Base-by-base conservation (phyloP, 2,113 vertebrate genomes). In the Tetrax tetrax region DNA sequence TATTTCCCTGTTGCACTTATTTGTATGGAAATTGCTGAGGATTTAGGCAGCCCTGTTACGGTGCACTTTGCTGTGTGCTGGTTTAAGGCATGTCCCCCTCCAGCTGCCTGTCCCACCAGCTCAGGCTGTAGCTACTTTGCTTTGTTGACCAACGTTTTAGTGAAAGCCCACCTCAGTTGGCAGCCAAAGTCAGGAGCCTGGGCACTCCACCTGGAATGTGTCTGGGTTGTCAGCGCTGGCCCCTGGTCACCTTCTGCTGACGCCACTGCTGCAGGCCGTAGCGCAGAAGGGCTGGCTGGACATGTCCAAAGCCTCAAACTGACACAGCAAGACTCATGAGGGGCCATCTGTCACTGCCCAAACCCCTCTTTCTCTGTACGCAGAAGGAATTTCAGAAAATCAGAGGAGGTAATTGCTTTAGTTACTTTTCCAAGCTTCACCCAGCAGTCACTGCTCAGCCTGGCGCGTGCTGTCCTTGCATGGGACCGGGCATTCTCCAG, bases 271-370 rank as follows among this genome's bases (percentile, higher is more conserved):
- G 60, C 47, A 41, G 83, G 64, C 81, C 1, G 0, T 31, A 31
- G 61, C 70, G 20, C 95, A 91, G 90, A 93, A 21, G 2, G 83
- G 47, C 69, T 31, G 77, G 21, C 74, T 79, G 92, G 53, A 10
- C 90, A 60, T 2, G 6, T 68, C 70, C 88, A 72, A 4, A 60
- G 53, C 16, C 83, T 93, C 35, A 2, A 53, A 48, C 45, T 2
- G 3, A 8, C 61, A 0, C 96, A 75, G 94, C 43, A 3, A 38
- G 90, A 17, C 86, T 83, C 59, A 10, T 4, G 2, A 79, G 93
- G 86, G 91, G 71, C 94, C 95, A 95, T 95, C 94, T 97, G 96
- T 83, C 83, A 43, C 76, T 87, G 89, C 91, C 81, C 78, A 77
- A 38, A 93, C 85, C 48, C 50, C 50, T 83, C 45, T 43, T 33